Percentiles rank a stretch among this genome's conserved stretches.
phyloP scores from a whole-genome alignment of 2,797 vertebrate genomes.

The Odontamblyopus rebecca region DNA sequence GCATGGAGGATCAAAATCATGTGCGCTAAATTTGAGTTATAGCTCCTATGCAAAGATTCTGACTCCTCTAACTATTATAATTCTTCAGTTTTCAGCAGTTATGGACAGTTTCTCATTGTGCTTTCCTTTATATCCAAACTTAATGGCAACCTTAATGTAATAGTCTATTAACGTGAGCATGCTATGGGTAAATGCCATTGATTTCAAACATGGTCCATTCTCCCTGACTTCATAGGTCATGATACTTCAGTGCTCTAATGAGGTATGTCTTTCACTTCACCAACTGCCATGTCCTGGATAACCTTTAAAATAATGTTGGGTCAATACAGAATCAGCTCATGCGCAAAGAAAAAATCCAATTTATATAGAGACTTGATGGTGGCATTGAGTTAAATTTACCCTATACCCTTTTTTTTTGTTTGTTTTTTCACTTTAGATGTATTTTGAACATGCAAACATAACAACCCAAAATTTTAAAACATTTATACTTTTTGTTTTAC shows the following conservation, averaged over 20 bases:
- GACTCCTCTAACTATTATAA: no score
- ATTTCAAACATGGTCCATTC: conserved; percentile 46
- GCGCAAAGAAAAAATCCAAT: conserved; percentile 72
- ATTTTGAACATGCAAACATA: conserved; percentile 70
- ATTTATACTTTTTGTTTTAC: no score
- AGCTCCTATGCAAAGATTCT: no score
- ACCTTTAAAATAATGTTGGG: conserved; percentile 82
- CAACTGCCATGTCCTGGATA: conserved; percentile 75
- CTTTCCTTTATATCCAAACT: background rate
- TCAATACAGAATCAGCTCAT: conserved; percentile 73
- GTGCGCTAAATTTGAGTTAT: no score
- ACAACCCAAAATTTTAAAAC: no score
- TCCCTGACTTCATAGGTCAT: conserved; percentile 57
- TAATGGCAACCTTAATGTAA: background rate
- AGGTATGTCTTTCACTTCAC: conserved; percentile 73
- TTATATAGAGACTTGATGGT: conserved; percentile 49
- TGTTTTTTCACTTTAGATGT: conserved; percentile 81
- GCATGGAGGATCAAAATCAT: no score
- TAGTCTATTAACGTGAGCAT: background rate
- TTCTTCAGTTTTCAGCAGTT: background rate
- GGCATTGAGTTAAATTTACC: background rate
- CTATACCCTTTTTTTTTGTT: conserved; percentile 43
- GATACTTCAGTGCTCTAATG: conserved; percentile 63
- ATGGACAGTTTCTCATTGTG: background rate
- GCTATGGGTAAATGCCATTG: conserved; percentile 36